Percentiles rank a stretch among this genome's conserved stretches.
Conservation (phyloP, 2,888 invertebrate species). For the Drosophila meridiana region DNA sequence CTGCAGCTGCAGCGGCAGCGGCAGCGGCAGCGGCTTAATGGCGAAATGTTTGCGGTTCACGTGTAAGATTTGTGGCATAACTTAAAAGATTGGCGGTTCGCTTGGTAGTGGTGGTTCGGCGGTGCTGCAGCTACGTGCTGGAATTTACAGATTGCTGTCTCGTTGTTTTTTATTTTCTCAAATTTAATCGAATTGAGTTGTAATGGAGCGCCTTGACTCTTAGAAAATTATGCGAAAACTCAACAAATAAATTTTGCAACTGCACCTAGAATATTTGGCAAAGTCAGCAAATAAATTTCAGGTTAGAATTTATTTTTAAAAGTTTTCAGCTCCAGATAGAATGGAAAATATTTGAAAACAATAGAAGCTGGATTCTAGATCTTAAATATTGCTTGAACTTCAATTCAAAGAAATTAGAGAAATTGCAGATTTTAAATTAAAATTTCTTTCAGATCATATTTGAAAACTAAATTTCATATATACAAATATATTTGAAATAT, state of each 20-base stretch:
- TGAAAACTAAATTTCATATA: no score
- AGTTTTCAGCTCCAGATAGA: neutral
- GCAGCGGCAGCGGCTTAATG: conserved; percentile 31
- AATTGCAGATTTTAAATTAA: no score
- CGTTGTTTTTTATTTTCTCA: neutral
- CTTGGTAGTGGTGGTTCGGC: neutral
- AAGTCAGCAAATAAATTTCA: neutral
- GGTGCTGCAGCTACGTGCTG: conserved; percentile 37
- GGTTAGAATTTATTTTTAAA: no score
- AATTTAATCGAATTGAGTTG: conserved; percentile 4
- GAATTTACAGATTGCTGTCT: conserved; percentile 39
- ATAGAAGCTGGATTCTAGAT: no score
- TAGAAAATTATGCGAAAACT: neutral
- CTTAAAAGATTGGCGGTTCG: conserved; percentile 36
- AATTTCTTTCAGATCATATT: no score
- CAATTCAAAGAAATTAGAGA: no score
- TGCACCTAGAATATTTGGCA: neutral
- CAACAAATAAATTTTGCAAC: neutral
- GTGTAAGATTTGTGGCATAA: conserved; percentile 66
- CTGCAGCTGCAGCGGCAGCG: conserved; percentile 14
- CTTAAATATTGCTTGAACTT: no score
- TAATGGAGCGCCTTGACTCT: neutral
- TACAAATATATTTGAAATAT: no score
- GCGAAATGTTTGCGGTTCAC: conserved; percentile 59
- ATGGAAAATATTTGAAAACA: neutral